Conservation (phyloP, 2,113 vertebrate species). For the Urocitellus parryii region DNA sequence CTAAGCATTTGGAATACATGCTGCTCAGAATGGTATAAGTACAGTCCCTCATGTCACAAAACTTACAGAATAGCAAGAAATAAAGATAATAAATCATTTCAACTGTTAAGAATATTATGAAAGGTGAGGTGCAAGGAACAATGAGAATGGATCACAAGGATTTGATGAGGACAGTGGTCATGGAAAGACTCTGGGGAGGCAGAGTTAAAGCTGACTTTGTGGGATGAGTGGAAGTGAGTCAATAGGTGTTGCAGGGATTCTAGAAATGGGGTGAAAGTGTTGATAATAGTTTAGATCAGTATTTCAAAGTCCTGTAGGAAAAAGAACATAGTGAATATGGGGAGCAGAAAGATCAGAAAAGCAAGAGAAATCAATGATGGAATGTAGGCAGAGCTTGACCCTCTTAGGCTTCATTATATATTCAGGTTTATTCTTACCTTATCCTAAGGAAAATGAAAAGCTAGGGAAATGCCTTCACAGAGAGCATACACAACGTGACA, state of each 20-base stretch:
- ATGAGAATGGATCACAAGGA: not conserved
- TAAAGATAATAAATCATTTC: not conserved
- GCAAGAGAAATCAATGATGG: not conserved
- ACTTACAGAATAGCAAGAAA: not conserved
- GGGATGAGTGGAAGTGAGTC: not conserved
- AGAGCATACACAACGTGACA: not conserved
- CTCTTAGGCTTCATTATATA: not conserved
- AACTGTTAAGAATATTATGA: not conserved
- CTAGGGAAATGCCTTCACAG: not conserved
- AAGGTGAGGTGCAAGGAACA: not conserved
- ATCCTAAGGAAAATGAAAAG: not conserved
- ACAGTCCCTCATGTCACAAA: not conserved
- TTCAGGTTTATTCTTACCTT: not conserved
- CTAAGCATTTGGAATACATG: not conserved
- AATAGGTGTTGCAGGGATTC: not conserved
- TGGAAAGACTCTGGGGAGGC: not conserved
- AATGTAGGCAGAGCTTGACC: not conserved
- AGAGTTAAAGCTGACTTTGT: not conserved
- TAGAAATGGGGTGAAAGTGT: not conserved
- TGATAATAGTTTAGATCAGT: not conserved
- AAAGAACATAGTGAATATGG: not conserved
- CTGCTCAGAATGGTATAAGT: not conserved
- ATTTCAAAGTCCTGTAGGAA: not conserved
- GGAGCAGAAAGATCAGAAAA: not conserved
- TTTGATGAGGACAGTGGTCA: not conserved